Conservation (phyloP, 2,888 invertebrate genomes). For the Mellilla xanthometata region DNA sequence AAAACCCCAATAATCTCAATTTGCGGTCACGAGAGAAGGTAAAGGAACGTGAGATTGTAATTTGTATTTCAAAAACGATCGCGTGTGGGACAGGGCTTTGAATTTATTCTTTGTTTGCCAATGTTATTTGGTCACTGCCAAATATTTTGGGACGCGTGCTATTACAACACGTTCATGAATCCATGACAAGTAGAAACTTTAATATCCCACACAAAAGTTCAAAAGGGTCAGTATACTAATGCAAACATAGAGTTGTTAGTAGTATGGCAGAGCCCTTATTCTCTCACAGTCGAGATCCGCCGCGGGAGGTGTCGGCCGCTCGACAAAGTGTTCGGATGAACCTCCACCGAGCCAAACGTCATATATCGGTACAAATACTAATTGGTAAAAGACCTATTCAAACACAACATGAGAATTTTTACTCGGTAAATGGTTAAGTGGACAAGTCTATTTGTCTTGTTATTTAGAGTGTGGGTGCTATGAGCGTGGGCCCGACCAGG, state of each 20-base stretch:
- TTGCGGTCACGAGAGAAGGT: slow-evolving; percentile 57
- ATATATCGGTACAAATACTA: slow-evolving; percentile 79
- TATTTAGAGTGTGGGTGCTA: slow-evolving; percentile 79
- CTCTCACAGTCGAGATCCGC: slow-evolving; percentile 55
- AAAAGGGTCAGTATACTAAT: slow-evolving; percentile 53
- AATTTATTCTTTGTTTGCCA: slow-evolving; percentile 41
- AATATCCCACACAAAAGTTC: slow-evolving; percentile 45
- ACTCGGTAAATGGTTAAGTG: slow-evolving; percentile 80
- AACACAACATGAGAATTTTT: slow-evolving; percentile 79
- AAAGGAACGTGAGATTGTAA: slow-evolving; percentile 43
- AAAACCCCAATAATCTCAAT: slow-evolving; percentile 40
- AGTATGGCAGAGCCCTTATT: slow-evolving; percentile 53
- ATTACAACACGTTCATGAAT: no score
- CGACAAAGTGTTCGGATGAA: slow-evolving; percentile 62
- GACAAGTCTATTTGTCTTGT: slow-evolving; percentile 77
- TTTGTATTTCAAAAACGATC: slow-evolving; percentile 42
- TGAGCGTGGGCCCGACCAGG: slow-evolving; percentile 60
- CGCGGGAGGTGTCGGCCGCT: slow-evolving; percentile 49
- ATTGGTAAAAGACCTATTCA: slow-evolving; percentile 81
- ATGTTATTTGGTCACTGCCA: slow-evolving; percentile 19
- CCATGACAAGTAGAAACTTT: slow-evolving; percentile 35
- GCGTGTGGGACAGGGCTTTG: slow-evolving; percentile 24
- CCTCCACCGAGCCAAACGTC: slow-evolving; percentile 55
- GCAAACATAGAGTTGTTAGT: slow-evolving; percentile 60
- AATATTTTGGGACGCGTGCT: no score